Evolutionary conservation across 2,113 vertebrate species (phyloP).

Genomic region (Semicossyphus pulcher): DNA sequence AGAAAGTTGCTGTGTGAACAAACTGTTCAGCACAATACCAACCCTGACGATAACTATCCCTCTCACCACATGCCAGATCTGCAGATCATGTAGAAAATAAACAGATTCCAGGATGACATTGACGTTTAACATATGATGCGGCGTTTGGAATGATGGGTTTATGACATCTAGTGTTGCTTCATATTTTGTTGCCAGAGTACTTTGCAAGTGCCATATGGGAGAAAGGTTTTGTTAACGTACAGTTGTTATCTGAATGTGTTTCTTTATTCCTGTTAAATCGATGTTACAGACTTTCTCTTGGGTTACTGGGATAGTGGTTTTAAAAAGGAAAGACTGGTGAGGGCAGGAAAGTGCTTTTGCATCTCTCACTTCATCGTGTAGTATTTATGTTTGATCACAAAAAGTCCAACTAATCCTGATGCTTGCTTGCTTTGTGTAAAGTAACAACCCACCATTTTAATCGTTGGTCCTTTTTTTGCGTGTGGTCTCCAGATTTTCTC

Average conservation of each 20-base stretch:
- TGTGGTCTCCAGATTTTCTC: constrained; percentile 92
- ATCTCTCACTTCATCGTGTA: constrained; percentile 4
- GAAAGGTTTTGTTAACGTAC: constrained; percentile 9
- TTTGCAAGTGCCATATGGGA: constrained; percentile 5
- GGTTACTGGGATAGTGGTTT: constrained; percentile 1
- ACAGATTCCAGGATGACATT: not conserved
- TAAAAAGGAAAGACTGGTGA: constrained; percentile 4
- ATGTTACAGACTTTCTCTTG: constrained; percentile 5
- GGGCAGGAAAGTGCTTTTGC: constrained; percentile 7
- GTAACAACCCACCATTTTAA: constrained; percentile 54
- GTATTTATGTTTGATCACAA: constrained; percentile 32
- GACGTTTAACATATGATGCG: not conserved
- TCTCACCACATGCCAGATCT: not conserved
- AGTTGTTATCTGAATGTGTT: constrained; percentile 7
- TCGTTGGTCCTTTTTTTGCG: constrained; percentile 39
- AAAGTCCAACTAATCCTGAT: constrained; percentile 15
- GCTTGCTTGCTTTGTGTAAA: not conserved
- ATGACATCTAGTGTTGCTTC: constrained; percentile 8
- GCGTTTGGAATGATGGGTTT: not conserved
- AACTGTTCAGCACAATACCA: not conserved
- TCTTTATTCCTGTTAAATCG: constrained; percentile 1
- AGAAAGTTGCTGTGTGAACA: not conserved
- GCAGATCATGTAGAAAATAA: constrained; percentile 3
- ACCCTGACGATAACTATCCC: not conserved
- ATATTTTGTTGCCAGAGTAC: not conserved